phyloP scores from a whole-genome alignment of 92 coral and sea anemone species.

The Porites lobata region DNA sequence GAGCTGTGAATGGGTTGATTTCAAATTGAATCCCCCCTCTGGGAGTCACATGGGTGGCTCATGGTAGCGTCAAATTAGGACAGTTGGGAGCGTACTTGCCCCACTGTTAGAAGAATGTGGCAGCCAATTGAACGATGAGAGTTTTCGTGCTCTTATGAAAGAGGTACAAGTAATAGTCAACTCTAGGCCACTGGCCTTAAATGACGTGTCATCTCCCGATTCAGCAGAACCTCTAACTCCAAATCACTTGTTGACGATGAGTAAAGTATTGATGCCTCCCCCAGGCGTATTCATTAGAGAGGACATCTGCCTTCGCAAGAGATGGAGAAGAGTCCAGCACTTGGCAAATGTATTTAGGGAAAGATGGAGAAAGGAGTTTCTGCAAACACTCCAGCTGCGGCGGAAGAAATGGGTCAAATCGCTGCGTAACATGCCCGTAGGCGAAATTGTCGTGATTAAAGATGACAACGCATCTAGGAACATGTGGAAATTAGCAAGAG shows the following conservation, averaged over 20 bases:
- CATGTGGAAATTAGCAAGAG: not conserved
- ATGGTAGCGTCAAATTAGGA: too few species aligned
- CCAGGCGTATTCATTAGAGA: constrained; percentile 33
- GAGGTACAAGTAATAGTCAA: too few species aligned
- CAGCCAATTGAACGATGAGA: too few species aligned
- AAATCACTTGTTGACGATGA: constrained; percentile 46
- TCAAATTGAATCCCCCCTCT: too few species aligned
- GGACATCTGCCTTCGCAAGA: constrained; percentile 35
- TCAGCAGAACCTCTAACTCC: constrained; percentile 34
- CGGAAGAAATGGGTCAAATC: not conserved
- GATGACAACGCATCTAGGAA: not conserved
- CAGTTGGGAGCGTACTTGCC: too few species aligned
- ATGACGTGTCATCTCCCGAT: constrained; percentile 26
- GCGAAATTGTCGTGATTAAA: not conserved
- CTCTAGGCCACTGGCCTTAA: too few species aligned
- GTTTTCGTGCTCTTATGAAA: too few species aligned
- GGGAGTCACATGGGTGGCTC: too few species aligned
- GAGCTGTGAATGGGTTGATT: too few species aligned
- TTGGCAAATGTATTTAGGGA: constrained; percentile 35
- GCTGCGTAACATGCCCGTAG: not conserved
- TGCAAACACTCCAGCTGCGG: constrained; percentile 8
- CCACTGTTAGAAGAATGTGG: too few species aligned
- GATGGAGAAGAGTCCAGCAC: not conserved
- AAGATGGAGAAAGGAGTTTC: constrained; percentile 45
- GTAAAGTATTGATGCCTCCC: constrained; percentile 43